Base-by-base conservation (phyloP, 2,797 vertebrate species). In the Anisognathus igniventris region DNA sequence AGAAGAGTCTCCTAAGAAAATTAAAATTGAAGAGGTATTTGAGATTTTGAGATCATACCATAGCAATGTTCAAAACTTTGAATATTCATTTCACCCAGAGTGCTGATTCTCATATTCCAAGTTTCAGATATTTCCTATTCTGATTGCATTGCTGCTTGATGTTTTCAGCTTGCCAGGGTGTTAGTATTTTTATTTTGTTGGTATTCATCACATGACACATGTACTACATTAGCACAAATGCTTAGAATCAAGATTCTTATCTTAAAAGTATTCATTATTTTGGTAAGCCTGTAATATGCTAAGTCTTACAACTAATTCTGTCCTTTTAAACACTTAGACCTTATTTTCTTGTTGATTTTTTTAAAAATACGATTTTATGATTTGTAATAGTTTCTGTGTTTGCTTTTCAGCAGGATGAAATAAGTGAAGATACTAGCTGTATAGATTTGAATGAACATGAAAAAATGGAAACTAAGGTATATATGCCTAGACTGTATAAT, bases 391-490 rank as follows among this genome's bases (percentile, higher is more conserved):
- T 78, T 86, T 84, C 30, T 92, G 10, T 83, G 20, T 93, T 76
- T 95, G 39, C 28, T 56, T 95, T 96, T 95, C 87, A 97, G 96
- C 96, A 98, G 97, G 98, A 98, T 88, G 97, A 97, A 95, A 92
- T 97, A 97, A 98, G 96, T 80, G 96, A 97, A 95, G 96, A 98
- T 98, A 95, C 95, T 96, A 93, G 91, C 97, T 97, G 97, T 97
- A 95, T 97, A 97, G 98, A 97, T 97, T 96, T 97, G 95, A 97
- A 97, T 95, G 98, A 98, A 94, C 96, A 95, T 89, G 98, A 98
- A 92, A 97, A 97, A 96, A 98, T 97, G 95, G 97, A 98, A 66
- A 96, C 96, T 80, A 98, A 98, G 98, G 98, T 98, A 97, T 93
- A 44, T 87, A 31, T 91, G 25, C 39, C 11, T 64, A 50, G 11